Evolutionary conservation across 1,140 invertebrate species (phyloP), one percentile per base, ranked within the genome.

Genomic region (Drosophila equinoxialis): DNA sequence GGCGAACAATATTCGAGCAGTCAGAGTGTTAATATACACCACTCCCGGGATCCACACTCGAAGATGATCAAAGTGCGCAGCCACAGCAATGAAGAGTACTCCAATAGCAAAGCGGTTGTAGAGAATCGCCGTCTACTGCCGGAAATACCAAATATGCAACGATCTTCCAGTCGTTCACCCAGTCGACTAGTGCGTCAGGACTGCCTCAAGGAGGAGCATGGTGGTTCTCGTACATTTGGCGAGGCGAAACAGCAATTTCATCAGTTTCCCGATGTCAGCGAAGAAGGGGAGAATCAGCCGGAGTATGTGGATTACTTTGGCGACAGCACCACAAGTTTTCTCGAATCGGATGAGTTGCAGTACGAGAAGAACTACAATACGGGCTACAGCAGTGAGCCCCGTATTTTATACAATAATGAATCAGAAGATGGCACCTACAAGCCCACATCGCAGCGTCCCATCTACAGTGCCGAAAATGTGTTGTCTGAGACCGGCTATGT

Each of bases 41-140:
- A 90, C 23, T 79, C 86, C 2, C 72, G 90, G 0, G 90, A 91
- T 64, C 79, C 81, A 42, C 89, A 90, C 42, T 69, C 90, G 20
- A 92, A 92, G 79, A 92, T 92, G 91, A 92, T 92, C 14, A 92
- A 92, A 74, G 91, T 92, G 61, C 91, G 91, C 42, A 92, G 91
- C 51, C 91, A 92, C 65, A 92, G 91, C 68, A 92, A 92, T 63
- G 91, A 92, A 64, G 91, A 92, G 64, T 92, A 92, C 59, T 90
- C 91, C 5, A 89, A 90, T 26, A 83, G 75, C 11, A 90, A 92
- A 39, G 57, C 72, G 0, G 71, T 86, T 10, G 69, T 76, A 33
- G 91, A 92, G 72, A 91, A 68, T 59, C 77, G 91, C 0, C 66
- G 91, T 1, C 42, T 92, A 6, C 55, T 92, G 54, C 91, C 91